A percentile compares a stretch with the other conserved stretches of the same genome.
Evolutionary conservation across 2,797 vertebrate species (phyloP).

Genomic region (Prunella strophiata): DNA sequence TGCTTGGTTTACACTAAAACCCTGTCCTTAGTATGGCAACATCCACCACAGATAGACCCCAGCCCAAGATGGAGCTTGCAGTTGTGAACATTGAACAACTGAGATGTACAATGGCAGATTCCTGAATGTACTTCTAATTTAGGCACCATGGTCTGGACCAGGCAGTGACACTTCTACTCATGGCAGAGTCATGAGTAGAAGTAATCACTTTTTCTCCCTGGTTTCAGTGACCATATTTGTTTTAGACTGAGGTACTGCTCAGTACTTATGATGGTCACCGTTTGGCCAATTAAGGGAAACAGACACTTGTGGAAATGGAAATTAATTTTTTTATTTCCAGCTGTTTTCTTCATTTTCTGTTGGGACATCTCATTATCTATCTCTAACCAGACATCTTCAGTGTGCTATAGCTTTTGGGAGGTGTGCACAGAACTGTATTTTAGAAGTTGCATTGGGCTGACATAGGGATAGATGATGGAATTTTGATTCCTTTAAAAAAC

Average conservation of each 20-base stretch:
- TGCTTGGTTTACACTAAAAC: not conserved
- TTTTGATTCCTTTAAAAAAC: not conserved
- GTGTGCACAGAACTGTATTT: not conserved
- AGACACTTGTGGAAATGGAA: not conserved
- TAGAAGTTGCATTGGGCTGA: not conserved
- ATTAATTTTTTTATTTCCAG: not conserved
- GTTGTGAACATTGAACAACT: not conserved
- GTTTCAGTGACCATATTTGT: not conserved
- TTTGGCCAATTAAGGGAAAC: not conserved
- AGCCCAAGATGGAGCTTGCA: not conserved
- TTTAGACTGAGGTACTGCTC: not conserved
- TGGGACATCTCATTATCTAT: not conserved
- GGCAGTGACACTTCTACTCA: not conserved
- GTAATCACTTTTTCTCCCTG: not conserved
- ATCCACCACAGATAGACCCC: not conserved
- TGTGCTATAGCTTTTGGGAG: not conserved
- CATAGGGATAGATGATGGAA: not conserved
- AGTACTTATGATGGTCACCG: not conserved
- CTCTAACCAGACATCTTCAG: not conserved
- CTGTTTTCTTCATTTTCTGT: not conserved
- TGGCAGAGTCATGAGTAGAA: not conserved
- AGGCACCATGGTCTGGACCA: not conserved
- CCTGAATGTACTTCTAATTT: not conserved
- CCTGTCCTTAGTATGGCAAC: not conserved
- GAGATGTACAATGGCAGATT: not conserved